Base-by-base conservation (phyloP, 2,113 vertebrate species). In the Podarcis raffonei region DNA sequence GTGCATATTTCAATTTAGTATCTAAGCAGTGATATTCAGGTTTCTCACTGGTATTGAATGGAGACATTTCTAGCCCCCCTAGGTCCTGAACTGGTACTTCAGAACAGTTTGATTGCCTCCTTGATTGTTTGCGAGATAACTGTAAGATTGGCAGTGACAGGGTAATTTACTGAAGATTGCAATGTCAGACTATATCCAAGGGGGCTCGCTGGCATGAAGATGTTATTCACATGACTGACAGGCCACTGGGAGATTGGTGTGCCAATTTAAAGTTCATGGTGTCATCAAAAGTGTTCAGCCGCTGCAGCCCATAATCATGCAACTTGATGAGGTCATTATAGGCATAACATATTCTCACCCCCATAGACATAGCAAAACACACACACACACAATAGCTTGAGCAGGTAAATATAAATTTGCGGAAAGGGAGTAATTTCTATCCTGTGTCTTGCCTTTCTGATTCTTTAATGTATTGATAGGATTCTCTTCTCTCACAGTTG, bases 151-250 rank as follows among this genome's bases (percentile, higher is more conserved):
- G 96, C 96, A 96, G 96, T 96, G 97, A 96, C 97, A 97, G 97
- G 94, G 96, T 97, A 97, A 97, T 97, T 97, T 97, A 96, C 96
- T 96, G 97, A 95, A 97, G 97, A 98, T 97, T 97, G 96, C 96
- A 91, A 94, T 97, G 96, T 97, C 97, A 97, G 96, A 93, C 95
- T 94, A 93, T 96, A 95, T 96, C 96, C 95, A 89, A 88, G 89
- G 95, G 96, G 96, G 96, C 94, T 95, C 59, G 90, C 83, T 83
- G 94, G 97, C 97, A 95, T 94, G 88, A 91, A 97, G 96, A 97
- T 95, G 95, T 94, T 94, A 93, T 95, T 96, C 91, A 5, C 89
- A 13, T 97, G 97, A 98, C 94, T 97, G 97, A 96, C 97, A 97
- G 97, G 93, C 95, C 72, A 82, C 94, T 69, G 94, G 93, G 94